Conservation (phyloP, 2,888 invertebrate genomes). For the Eupeodes luniger region DNA sequence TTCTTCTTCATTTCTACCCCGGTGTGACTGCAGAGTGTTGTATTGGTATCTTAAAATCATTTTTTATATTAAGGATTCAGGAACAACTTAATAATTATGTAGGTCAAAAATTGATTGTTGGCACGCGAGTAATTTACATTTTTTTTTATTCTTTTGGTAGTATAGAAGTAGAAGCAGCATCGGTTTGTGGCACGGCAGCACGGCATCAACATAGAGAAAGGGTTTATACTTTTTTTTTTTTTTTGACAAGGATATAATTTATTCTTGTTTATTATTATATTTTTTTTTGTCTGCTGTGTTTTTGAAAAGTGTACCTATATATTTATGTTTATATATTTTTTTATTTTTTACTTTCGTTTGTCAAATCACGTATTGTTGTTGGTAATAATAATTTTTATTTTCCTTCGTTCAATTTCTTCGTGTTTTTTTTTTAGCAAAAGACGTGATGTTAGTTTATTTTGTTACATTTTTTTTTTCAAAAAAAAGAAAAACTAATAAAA, state of each 20-base stretch:
- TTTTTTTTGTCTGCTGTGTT: slow-evolving; percentile 28
- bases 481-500: slow-evolving; percentile 63
- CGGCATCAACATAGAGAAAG: slow-evolving; percentile 20
- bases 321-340: slow-evolving; percentile 25
- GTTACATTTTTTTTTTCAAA: background rate
- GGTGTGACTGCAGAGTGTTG: slow-evolving; percentile 29
- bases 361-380: slow-evolving; percentile 75
- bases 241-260: slow-evolving; percentile 70
- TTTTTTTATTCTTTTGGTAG: slow-evolving; percentile 10
- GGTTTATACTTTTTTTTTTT: slow-evolving; percentile 53
- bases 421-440: slow-evolving; percentile 26
- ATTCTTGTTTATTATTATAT: slow-evolving; percentile 64
- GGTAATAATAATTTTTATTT: slow-evolving; percentile 52
- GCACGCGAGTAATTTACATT: slow-evolving; percentile 80
- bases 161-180: slow-evolving; percentile 30
- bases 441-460: slow-evolving; percentile 53
- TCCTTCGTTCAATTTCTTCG: slow-evolving; percentile 17
- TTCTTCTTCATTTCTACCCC: slow-evolving; percentile 25
- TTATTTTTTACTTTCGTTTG: slow-evolving; percentile 54
- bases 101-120: slow-evolving; percentile 83
- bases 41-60: slow-evolving; percentile 25
- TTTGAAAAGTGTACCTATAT: slow-evolving; percentile 2
- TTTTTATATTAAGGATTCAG: slow-evolving; percentile 73
- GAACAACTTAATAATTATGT: slow-evolving; percentile 81
- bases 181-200: slow-evolving; percentile 40